Base-by-base conservation (phyloP, 2,888 invertebrate genomes). In the Limnephilus lunatus region DNA sequence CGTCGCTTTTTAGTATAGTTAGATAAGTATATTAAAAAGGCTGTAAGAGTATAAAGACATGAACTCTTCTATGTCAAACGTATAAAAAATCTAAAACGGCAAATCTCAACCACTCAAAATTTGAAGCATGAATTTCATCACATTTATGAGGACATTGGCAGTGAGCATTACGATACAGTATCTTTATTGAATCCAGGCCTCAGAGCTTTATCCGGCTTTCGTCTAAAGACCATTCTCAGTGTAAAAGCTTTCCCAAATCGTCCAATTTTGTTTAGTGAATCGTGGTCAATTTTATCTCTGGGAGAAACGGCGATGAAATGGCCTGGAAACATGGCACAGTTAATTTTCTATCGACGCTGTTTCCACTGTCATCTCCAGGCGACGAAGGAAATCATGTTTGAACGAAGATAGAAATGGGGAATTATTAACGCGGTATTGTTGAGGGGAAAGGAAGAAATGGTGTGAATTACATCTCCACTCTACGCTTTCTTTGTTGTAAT, bases 291-390 rank as follows among this genome's bases (percentile, higher is more conserved):
- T 85, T 85, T 85, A 85, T 85, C 85, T 85, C 39, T 35, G 39
- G n/a, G 85, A n/a, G 39, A n/a, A 85, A 39, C n/a, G 32, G 85
- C 32, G 44, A 39, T 39, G 85, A 85, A 85, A 85, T 85, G 85
- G 85, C 44, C 44, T 14, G 85, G 85, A 44, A 85, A 39, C 32
- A 85, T 85, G 85, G n/a, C 44, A 39, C 85, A 30, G 85, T 39
- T 85, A 85, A 85, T 85, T 85, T 85, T 85, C 85, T 85, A 85
- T 85, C 85, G 85, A 44, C 85, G 44, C 85, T 85, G 85, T 85
- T 85, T n/a, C 39, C 85, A 85, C 39, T 85, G 85, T 85, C 85
- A 85, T 44, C 39, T 35, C 35, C 85, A 85, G 85, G 85, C 85
- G 44, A 39, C 15, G 35, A 39, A 44, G 39, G 39, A 39, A 85